These are phyloP conservation scores for Drosophila atripex DNA, from an alignment of 2,888 invertebrate genomes.

Conservation along the genomic window DNA sequence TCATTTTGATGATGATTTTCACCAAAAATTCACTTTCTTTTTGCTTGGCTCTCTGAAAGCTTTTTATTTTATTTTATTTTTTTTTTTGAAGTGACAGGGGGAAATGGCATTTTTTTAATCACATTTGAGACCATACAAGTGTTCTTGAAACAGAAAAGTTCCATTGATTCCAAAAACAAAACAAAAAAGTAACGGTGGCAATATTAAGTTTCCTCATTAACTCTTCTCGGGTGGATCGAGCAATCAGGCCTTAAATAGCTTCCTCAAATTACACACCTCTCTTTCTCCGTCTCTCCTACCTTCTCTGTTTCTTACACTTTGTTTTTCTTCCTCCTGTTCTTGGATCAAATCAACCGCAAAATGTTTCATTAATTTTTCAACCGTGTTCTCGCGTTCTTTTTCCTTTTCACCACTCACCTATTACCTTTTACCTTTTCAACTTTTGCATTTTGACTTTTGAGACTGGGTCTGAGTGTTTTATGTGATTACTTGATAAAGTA, in stretches of 20 bases:
- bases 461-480: slow-evolving; percentile 36
- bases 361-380: slow-evolving; percentile 38
- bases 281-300: not conserved
- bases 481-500: slow-evolving; percentile 32
- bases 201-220: not conserved
- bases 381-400: slow-evolving; percentile 18
- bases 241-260: not conserved
- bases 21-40: slow-evolving; percentile 11
- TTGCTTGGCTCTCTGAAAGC: slow-evolving; percentile 15
- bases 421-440: slow-evolving; percentile 24
- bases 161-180: no score
- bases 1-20: not conserved
- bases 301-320: not conserved
- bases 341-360: slow-evolving; percentile 42
- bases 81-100: not conserved
- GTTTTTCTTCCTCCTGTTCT: not conserved
- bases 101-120: not conserved
- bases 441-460: slow-evolving; percentile 38
- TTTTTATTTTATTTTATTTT: slow-evolving; percentile 17
- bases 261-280: slow-evolving; percentile 14
- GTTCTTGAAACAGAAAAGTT: not conserved
- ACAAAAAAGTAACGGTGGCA: no score
- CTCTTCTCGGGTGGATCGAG: not conserved
- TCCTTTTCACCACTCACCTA: not conserved
- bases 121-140: not conserved